Evolutionary conservation across 2,888 invertebrate genomes (phyloP).

Genomic region (Ethmia dodecea): DNA sequence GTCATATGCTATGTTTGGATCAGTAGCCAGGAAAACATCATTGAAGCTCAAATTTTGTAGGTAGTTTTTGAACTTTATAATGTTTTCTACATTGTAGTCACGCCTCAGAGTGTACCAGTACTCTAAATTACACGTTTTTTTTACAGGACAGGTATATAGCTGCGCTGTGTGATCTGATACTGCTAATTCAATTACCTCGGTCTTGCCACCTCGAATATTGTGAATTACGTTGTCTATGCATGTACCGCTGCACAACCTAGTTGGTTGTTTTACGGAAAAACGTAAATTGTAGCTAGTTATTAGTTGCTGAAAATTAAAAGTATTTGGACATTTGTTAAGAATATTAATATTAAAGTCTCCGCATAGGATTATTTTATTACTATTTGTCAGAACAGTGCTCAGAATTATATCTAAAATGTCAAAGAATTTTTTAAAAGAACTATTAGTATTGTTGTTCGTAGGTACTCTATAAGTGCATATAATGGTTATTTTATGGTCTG

Average conservation of each 20-base stretch:
- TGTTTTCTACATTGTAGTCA: constrained; percentile 2
- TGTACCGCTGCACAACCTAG: background rate
- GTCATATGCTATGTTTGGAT: constrained; percentile 2
- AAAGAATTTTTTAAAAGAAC: background rate
- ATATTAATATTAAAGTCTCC: constrained; percentile 1
- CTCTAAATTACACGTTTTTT: constrained; percentile 2
- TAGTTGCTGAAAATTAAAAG: background rate
- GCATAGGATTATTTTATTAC: background rate
- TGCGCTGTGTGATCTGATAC: constrained; percentile 8
- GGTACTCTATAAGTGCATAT: background rate
- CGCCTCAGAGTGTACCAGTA: constrained; percentile 1
- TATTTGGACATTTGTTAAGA: background rate
- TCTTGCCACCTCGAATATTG: background rate
- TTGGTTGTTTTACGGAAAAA: background rate
- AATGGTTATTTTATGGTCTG: background rate
- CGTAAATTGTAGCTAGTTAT: background rate
- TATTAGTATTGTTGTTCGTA: background rate
- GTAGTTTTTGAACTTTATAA: constrained; percentile 1
- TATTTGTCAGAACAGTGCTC: too few relatives aligned
- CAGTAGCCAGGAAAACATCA: background rate
- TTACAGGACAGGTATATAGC: constrained; percentile 2
- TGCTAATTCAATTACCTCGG: background rate
- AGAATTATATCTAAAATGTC: background rate
- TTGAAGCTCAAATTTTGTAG: constrained; percentile 1
- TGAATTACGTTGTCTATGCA: constrained; percentile 6